Evolutionary conservation across 2,797 vertebrate species (phyloP), one percentile per base, ranked within the genome.

Genomic region (Okamejei kenojei): DNA sequence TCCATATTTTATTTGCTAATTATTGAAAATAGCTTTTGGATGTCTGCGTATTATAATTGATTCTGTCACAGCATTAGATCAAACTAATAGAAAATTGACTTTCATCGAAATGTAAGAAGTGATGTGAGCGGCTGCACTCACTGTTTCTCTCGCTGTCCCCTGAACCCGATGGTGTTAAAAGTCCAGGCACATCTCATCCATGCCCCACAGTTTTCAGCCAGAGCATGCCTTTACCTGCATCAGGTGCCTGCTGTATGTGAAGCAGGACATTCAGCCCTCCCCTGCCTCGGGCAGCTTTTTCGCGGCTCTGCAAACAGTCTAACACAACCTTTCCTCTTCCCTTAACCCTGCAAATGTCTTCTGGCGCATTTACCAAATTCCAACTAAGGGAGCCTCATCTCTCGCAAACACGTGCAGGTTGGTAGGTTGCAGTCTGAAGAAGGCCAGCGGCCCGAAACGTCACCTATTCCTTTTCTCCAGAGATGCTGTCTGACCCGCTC

Each of bases 51-150:
- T 38, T 91, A 91, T 74, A 91, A 74, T 54, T 91, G 68, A 91
- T 91, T 91, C 90, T 74, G 90, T 74, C 90, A 91, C 35, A 91
- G 32, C 90, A 74, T 73, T 68, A 88, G 63, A 68, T 88, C 35
- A 65, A 68, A 88, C 63, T 68, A 88, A 68, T 88, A 65, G n/a
- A 88, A 68, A 88, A 88, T 35, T 88, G 84, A 21, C 84, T 68
- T 88, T 17, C n/a, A 32, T 68, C 68, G 84, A 88, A 88, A 88
- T 35, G 17, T 88, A 35, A 35, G 32, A 88, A 68, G n/a, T 68
- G 84, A 88, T 68, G n/a, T 68, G 84, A 68, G 61, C 63, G 68
- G n/a, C 84, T 88, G 35, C 29, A 32, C 63, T 65, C 58, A 17
- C n/a, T 21, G 23, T 38, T 32, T 88, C n/a, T 68, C 63, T 68